Conservation (phyloP, 23 tunicate genomes). For the Trididemnum nubilum region DNA sequence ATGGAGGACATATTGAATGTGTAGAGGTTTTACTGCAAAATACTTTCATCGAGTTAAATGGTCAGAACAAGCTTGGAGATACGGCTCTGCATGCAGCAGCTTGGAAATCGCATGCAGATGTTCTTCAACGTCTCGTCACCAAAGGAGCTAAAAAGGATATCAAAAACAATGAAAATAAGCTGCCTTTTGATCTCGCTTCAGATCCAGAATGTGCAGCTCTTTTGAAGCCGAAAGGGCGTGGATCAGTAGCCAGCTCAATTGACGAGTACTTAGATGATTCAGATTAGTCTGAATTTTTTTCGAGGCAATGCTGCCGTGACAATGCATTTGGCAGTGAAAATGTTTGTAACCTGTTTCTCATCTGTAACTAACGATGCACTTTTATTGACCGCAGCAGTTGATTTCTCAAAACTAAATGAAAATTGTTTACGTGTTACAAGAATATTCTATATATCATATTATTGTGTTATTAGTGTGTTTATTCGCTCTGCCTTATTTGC, state of each 20-base stretch:
- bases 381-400: too few relatives aligned
- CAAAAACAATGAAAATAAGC: slow-evolving; percentile 72
- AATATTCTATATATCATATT: too few relatives aligned
- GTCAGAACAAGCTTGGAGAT: slow-evolving; percentile 88
- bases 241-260: slow-evolving; percentile 43
- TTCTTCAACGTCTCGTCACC: slow-evolving; percentile 47
- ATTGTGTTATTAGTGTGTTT: too few relatives aligned
- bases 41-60: slow-evolving; percentile 58
- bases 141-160: slow-evolving; percentile 59
- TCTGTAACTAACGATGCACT: too few relatives aligned
- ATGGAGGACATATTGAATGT: slow-evolving; percentile 87
- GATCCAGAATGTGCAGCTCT: slow-evolving; percentile 70
- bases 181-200: slow-evolving; percentile 64
- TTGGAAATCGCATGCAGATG: slow-evolving; percentile 81
- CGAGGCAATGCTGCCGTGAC: too few relatives aligned
- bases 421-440: too few relatives aligned
- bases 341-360: too few relatives aligned
- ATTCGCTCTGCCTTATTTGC: too few relatives aligned
- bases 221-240: slow-evolving; percentile 58
- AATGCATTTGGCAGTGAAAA: too few relatives aligned
- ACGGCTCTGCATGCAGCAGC: slow-evolving; percentile 83
- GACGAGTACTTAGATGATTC: slow-evolving; percentile 89
- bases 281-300: too few relatives aligned
- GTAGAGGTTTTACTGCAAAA: slow-evolving; percentile 61
- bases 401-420: too few relatives aligned